A percentile compares a stretch with the other conserved stretches of the same genome.
Conservation (phyloP, 2,888 invertebrate species). For the Macaria liturata region DNA sequence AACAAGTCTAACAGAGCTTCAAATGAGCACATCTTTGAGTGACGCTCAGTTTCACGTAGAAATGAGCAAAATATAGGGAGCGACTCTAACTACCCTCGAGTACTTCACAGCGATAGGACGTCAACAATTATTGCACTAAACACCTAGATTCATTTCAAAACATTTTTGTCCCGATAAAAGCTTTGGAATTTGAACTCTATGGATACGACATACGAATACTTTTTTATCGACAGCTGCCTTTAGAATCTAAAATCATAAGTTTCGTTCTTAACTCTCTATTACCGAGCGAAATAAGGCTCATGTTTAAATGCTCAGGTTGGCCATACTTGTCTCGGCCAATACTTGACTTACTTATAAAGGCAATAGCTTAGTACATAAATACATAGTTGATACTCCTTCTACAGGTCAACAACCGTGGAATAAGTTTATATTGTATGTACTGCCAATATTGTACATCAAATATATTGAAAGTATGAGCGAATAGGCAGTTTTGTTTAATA, state of each 20-base stretch:
- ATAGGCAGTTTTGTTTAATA: not conserved
- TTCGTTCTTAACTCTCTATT: constrained; percentile 1
- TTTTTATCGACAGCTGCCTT: constrained; percentile 23
- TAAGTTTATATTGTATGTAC: constrained; percentile 12
- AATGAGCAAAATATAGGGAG: constrained; percentile 23
- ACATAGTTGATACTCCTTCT: constrained; percentile 15
- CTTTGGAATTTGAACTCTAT: constrained; percentile 23
- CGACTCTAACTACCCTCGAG: too few species aligned
- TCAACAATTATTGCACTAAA: constrained; percentile 25
- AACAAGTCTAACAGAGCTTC: constrained; percentile 24
- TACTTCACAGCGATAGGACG: constrained; percentile 20
- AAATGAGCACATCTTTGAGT: constrained; percentile 31
- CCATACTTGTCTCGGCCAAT: constrained; percentile 9
- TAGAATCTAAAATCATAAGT: constrained; percentile 25
- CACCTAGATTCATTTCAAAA: constrained; percentile 21
- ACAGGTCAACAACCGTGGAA: constrained; percentile 9
- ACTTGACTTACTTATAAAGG: constrained; percentile 13
- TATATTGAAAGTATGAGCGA: not conserved
- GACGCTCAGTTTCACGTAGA: constrained; percentile 15
- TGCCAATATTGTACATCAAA: constrained; percentile 7
- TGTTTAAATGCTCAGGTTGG: constrained; percentile 20
- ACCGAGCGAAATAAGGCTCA: constrained; percentile 11
- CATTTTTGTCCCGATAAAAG: constrained; percentile 13
- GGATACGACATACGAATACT: constrained; percentile 23
- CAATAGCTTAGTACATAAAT: constrained; percentile 25